Conservation (phyloP, 2,113 vertebrate species). For the Melospiza georgiana region DNA sequence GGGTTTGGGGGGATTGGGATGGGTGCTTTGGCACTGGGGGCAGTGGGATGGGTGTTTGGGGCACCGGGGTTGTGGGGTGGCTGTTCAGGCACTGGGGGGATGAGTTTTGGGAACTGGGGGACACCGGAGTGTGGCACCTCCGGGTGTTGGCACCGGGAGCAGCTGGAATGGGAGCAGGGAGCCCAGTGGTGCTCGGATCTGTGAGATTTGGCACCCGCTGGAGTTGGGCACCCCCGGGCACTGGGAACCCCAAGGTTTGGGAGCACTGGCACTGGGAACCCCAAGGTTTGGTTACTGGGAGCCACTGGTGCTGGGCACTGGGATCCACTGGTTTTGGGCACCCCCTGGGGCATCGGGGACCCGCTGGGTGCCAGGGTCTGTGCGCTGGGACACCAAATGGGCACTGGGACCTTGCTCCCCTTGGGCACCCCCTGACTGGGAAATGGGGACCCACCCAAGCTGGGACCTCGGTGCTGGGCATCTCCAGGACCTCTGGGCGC, state of each 20-base stretch:
- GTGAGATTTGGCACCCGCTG: too few relatives aligned
- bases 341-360: neutral
- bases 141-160: rapidly evolving
- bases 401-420: neutral
- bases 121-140: neutral
- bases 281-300: neutral
- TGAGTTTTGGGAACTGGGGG: neutral
- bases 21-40: too few relatives aligned
- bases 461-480: neutral
- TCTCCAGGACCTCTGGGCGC: neutral
- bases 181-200: too few relatives aligned
- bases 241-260: too few relatives aligned
- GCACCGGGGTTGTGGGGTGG: too few relatives aligned
- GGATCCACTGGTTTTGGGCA: neutral
- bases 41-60: too few relatives aligned
- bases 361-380: neutral
- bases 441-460: rapidly evolving
- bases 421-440: too few relatives aligned
- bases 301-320: neutral
- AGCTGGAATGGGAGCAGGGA: neutral
- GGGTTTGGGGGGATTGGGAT: too few relatives aligned
- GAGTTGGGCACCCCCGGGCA: too few relatives aligned
- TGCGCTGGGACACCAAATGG: neutral
- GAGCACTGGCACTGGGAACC: neutral
- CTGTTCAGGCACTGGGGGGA: too few relatives aligned